Evolutionary conservation across 2,888 invertebrate genomes (phyloP), one percentile per base, ranked within the genome.

Genomic region (Drosophila hamatofila): DNA sequence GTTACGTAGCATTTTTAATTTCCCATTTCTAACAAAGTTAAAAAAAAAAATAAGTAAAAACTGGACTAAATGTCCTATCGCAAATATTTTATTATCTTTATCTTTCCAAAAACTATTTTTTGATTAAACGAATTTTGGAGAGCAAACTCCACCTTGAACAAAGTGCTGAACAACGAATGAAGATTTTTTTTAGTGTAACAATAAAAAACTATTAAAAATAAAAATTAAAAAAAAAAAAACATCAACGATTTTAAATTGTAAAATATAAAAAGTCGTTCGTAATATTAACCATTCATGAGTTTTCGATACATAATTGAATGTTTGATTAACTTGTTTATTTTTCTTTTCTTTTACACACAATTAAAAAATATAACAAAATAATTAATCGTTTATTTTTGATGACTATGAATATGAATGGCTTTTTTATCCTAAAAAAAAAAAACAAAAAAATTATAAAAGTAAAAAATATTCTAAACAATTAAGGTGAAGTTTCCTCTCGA

Each of bases 91-190:
- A 30, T 30, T 30, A 30, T 30, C 30, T 67, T 69, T 78, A 71
- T 70, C 77, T 86, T 67, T 79, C 51, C 42, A 70, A 44, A 35
- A 14, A 35, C 1, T 14, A 14, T 51, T 18, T 33, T 33, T 51
- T 51, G 30, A 21, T 14, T 51, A 33, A 51, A 60, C 66, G 33
- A 67, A 52, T 68, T 76, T 83, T 91, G 92, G 93, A 92, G 93
- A 92, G 93, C 79, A 91, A 93, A 93, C 92, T 93, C 92, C 92
- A 92, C 93, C 93, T 93, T 92, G 90, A 66, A 76, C 71, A 70
- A 69, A 77, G 70, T 75, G 70, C 70, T 57, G 68, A 75, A 78
- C 77, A 90, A 85, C 90, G 90, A 90, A 90, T 91, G 90, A 90
- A 76, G 80, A 82, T 75, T 83, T 87, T 86, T 78, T 71, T 48